phyloP scores from a whole-genome alignment of 2,113 vertebrate genomes.

The Cololabis saira region DNA sequence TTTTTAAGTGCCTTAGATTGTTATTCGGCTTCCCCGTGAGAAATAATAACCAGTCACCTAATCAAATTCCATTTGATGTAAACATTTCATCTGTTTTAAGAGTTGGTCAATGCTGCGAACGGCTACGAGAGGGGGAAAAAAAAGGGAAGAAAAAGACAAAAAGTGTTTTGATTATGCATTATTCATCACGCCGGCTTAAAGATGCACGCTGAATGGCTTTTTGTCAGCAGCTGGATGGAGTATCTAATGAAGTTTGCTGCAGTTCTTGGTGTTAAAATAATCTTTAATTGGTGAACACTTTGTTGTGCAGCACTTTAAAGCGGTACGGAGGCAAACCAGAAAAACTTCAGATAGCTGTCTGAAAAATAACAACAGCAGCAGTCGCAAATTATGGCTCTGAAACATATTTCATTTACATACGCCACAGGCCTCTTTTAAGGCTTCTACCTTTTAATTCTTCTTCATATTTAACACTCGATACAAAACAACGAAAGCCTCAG shows the following conservation, averaged over 20 bases:
- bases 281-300: slow-evolving; percentile 79
- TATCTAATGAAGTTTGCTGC: slow-evolving; percentile 80
- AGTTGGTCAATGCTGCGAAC: slow-evolving; percentile 45
- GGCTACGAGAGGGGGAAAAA: neutral
- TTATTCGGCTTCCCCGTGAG: slow-evolving; percentile 63
- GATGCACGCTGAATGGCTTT: slow-evolving; percentile 65
- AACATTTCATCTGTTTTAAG: slow-evolving; percentile 72
- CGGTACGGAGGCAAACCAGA: slow-evolving; percentile 41
- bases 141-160: slow-evolving; percentile 12
- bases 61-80: slow-evolving; percentile 74
- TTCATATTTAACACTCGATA: slow-evolving; percentile 75
- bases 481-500: slow-evolving; percentile 73
- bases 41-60: slow-evolving; percentile 73
- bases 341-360: slow-evolving; percentile 72
- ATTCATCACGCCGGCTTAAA: slow-evolving; percentile 64
- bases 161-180: slow-evolving; percentile 67
- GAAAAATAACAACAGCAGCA: slow-evolving; percentile 73
- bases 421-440: slow-evolving; percentile 69
- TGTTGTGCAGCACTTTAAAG: slow-evolving; percentile 75
- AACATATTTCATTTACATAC: slow-evolving; percentile 75
- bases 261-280: slow-evolving; percentile 78
- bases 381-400: slow-evolving; percentile 68
- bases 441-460: slow-evolving; percentile 76
- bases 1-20: slow-evolving; percentile 59
- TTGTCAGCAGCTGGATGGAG: slow-evolving; percentile 71